Conservation (phyloP, 2,888 invertebrate genomes). For the Eupithecia dodoneata region DNA sequence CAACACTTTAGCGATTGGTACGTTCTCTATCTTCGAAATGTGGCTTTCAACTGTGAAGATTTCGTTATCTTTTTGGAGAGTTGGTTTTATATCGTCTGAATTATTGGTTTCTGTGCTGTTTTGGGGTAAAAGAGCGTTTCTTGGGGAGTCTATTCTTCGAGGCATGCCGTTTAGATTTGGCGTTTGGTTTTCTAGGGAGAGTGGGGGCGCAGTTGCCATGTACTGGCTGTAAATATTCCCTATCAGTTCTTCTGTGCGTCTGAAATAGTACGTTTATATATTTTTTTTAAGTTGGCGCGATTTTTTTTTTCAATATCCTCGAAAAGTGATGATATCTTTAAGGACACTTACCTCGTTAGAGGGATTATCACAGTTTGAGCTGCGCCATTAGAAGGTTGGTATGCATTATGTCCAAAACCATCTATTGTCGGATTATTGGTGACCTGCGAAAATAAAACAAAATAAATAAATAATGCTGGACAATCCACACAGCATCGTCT, state of each 20-base stretch:
- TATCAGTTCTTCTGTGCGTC: slow-evolving; percentile 86
- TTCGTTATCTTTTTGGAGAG: slow-evolving; percentile 57
- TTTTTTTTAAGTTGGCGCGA: too few species aligned
- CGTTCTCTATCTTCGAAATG: slow-evolving; percentile 64
- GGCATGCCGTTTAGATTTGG: slow-evolving; percentile 64
- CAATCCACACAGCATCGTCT: too few species aligned
- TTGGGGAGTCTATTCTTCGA: slow-evolving; percentile 60
- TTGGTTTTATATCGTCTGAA: slow-evolving; percentile 74
- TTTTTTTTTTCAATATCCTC: too few species aligned
- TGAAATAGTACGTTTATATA: slow-evolving; percentile 49
- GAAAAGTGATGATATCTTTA: too few species aligned
- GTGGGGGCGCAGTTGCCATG: slow-evolving; percentile 75
- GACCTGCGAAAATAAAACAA: slow-evolving; percentile 53
- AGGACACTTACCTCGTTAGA: slow-evolving; percentile 73
- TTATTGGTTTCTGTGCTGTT: slow-evolving; percentile 75
- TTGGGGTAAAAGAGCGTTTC: slow-evolving; percentile 58
- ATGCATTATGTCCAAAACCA: slow-evolving; percentile 86
- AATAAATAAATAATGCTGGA: too few species aligned
- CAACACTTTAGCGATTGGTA: slow-evolving; percentile 47
- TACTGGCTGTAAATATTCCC: slow-evolving; percentile 82
- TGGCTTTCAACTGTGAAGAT: slow-evolving; percentile 73
- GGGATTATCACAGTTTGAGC: slow-evolving; percentile 86
- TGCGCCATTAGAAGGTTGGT: slow-evolving; percentile 81
- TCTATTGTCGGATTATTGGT: slow-evolving; percentile 80
- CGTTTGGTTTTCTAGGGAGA: slow-evolving; percentile 64